phyloP scores from a whole-genome alignment of 2,888 invertebrate genomes.

The Urechis unicinctus region DNA sequence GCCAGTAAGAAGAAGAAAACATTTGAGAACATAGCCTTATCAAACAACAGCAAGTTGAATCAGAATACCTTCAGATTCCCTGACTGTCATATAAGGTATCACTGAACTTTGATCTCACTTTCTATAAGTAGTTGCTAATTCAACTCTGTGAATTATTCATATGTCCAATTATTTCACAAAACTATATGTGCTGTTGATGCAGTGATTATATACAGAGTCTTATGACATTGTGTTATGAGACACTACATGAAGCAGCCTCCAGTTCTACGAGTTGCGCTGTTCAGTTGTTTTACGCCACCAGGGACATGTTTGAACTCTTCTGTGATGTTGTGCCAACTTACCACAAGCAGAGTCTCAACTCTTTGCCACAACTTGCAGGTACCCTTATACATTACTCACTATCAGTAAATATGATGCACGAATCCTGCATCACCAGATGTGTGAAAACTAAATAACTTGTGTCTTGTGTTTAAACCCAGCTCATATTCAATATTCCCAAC shows the following conservation, averaged over 20 bases:
- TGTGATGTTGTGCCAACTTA: conserved; percentile 70
- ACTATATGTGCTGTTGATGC: no score
- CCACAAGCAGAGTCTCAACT: conserved; percentile 72
- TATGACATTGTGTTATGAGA: conserved; percentile 60
- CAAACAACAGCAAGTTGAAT: conserved; percentile 28
- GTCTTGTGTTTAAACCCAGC: no score
- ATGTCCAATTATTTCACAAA: no score
- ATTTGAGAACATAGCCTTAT: conserved; percentile 21
- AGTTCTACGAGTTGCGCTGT: conserved; percentile 59
- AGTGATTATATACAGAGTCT: conserved; percentile 52
- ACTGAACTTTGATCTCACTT: neutral
- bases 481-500: neutral
- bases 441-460: no score
- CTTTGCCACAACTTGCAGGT: conserved; percentile 82
- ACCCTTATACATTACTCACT: no score
- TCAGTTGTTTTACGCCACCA: conserved; percentile 64
- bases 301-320: conserved; percentile 72
- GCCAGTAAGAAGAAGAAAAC: conserved; percentile 23
- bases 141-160: no score
- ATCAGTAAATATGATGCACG: no score
- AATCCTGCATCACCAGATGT: no score
- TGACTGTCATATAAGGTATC: conserved; percentile 55
- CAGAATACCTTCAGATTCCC: conserved; percentile 52
- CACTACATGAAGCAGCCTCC: conserved; percentile 63
- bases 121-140: neutral